Evolutionary conservation across 2,888 invertebrate genomes (phyloP), one percentile per base, ranked within the genome.

Genomic region (Caenorhabditis auriculariae): DNA sequence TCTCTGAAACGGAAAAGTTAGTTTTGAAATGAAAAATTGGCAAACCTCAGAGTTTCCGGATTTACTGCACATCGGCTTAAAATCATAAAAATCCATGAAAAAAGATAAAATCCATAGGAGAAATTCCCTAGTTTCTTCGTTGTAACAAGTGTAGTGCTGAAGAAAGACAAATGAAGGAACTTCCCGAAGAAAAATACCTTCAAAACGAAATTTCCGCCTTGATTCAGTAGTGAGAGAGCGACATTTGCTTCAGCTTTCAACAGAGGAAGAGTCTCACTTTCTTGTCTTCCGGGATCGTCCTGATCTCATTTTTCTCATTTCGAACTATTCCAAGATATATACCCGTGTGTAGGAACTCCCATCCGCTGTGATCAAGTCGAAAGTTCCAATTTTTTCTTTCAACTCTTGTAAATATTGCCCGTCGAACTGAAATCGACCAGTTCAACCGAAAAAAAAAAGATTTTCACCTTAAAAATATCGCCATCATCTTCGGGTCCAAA

Each of bases 31-130:
- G 15, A 42, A 24, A 9, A 32, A 2, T 7, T 32, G 28, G 5
- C 17, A 3, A 5, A 57, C 57, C 52, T 57, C 57, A 2, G 45
- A 5, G 24, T 54, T 52, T 12, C 57, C 37, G 1, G 51, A 23
- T 15, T 57, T 57, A 45, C 57, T 57, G 24, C 46, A 57, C 9
- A 52, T 15, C 0, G 57, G 57, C 45, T 57, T 57, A 46, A 52
- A 52, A n/a, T 52, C 27, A 19, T 24, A 43, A 19, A 44, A 49
- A 12, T 50, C 38, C 23, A 27, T 15, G 45, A 56, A 56, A 5
- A 26, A 19, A 4, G 15, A 17, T 9, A 41, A 39, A 7, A 51
- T 23, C 5, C 26, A 27, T 15, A 19, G n/a, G 37, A 52, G 24
- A 5, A 57, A 29, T 28, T 29, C 17, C 17, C 49, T 9, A 6